Evolutionary conservation across 1,140 invertebrate species (phyloP), one percentile per base, ranked within the genome.

Genomic region (Ceratitis capitata): DNA sequence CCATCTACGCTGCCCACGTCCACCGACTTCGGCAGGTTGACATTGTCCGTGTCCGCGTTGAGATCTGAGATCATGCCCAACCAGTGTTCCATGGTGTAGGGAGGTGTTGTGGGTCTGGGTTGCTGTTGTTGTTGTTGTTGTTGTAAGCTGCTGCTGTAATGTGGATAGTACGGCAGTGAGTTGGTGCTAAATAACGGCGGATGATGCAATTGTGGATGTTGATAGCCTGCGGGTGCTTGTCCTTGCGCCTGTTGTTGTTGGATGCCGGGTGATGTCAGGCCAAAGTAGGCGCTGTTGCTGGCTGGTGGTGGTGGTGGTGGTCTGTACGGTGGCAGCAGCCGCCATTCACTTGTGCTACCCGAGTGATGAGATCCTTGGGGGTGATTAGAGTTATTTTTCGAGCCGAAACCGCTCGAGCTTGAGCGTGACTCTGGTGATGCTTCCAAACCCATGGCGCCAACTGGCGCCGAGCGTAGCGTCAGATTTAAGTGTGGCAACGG

Each of bases 1-100:
- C 97, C 97, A 92, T 98, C 98, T 56, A 98, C 97, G 88, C 97
- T 98, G 85, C 95, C 95, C 84, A 96, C 95, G 92, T 98, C 97
- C 14, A 95, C 92, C 7, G 94, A 92, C 86, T 93, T 94, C 42
- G 91, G 87, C 45, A 90, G 87, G 83, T 93, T 90, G 56, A 93
- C 93, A 32, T 91, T 94, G 39, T 93, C 92, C 14, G 93, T 93
- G 19, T 94, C 93, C 16, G 93, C 89, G 83, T 92, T 92, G 53
- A 92, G 88, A 85, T 90, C 88, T 87, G 92, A 93, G 89, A 92
- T 94, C 92, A 89, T 93, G 87, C 94, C 94, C 51, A 95, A 89
- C 94, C 94, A 95, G 42, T 94, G 92, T 10, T 93, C 93, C 85
- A 94, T 93, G 12, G 94, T 89, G 16, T 94, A 94, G n/a, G 94